Percentiles rank a stretch among this genome's conserved stretches.
phyloP scores from a whole-genome alignment of 2,113 vertebrate genomes.

The Tachycineta bicolor region DNA sequence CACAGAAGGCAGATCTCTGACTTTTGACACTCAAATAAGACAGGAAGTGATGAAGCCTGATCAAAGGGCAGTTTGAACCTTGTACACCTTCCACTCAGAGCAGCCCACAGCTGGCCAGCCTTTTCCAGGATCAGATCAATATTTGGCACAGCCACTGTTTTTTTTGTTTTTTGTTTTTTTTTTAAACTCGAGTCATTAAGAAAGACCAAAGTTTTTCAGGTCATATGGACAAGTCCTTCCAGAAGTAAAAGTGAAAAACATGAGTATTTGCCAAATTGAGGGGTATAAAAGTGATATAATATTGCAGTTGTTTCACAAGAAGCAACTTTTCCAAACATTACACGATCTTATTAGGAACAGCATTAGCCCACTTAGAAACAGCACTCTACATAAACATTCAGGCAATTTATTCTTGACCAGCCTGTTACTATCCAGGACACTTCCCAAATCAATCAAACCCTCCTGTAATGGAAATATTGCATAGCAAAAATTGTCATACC shows the following conservation, averaged over 20 bases:
- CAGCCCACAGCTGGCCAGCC: not conserved
- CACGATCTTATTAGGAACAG: not conserved
- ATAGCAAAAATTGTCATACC: slow-evolving; percentile 11
- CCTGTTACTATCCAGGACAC: not conserved
- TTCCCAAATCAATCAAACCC: slow-evolving; percentile 25
- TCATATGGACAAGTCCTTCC: not conserved
- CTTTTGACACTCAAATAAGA: not conserved
- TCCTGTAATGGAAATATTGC: not conserved
- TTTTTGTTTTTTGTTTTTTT: not conserved
- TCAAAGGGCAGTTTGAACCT: not conserved
- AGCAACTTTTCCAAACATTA: not conserved
- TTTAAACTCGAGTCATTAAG: not conserved
- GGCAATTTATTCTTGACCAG: not conserved
- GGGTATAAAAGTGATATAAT: not conserved
- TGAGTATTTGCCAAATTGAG: not conserved
- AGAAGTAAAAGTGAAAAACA: not conserved
- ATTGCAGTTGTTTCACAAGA: not conserved
- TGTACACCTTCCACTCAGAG: not conserved
- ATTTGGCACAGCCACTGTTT: not conserved
- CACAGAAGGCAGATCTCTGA: not conserved
- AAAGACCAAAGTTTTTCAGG: slow-evolving; percentile 2
- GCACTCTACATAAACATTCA: not conserved
- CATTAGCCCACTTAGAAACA: not conserved
- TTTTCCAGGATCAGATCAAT: slow-evolving; percentile 2
- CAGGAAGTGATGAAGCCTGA: not conserved